Conservation (phyloP, 92 coral and sea anemone species). For the Nematostella vectensis region DNA sequence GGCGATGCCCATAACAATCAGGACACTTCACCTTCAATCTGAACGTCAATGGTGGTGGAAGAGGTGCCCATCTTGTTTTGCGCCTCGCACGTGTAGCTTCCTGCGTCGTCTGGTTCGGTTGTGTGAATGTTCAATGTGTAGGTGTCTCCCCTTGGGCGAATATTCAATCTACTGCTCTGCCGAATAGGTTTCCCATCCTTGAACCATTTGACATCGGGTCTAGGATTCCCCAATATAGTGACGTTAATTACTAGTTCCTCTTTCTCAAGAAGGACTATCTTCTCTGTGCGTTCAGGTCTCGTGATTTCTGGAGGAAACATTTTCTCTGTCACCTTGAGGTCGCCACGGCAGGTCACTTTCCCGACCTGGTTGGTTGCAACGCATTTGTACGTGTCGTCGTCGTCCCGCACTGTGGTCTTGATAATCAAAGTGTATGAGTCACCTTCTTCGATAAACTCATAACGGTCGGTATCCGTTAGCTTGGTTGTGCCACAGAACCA, state of each 20-base stretch:
- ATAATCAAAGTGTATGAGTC: slow-evolving; percentile 50
- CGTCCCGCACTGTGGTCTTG: slow-evolving; percentile 48
- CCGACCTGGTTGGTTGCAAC: slow-evolving; percentile 71
- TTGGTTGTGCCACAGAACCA: slow-evolving; percentile 65
- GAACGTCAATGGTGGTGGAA: slow-evolving; percentile 69
- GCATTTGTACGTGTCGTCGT: slow-evolving; percentile 71
- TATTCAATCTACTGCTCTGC: slow-evolving; percentile 43
- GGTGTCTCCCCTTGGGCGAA: slow-evolving; percentile 65
- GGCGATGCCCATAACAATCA: no score
- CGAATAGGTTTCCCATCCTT: slow-evolving; percentile 55
- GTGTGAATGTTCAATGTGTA: slow-evolving; percentile 49
- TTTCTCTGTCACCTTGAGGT: slow-evolving; percentile 47
- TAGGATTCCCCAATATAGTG: slow-evolving; percentile 62
- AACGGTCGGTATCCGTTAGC: slow-evolving; percentile 50
- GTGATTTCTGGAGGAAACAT: slow-evolving; percentile 38
- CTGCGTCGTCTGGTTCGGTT: slow-evolving; percentile 68
- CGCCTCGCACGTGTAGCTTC: slow-evolving; percentile 88
- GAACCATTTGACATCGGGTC: slow-evolving; percentile 78
- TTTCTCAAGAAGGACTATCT: slow-evolving; percentile 49
- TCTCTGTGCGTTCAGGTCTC: slow-evolving; percentile 27
- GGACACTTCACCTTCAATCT: slow-evolving; percentile 72
- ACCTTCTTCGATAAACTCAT: slow-evolving; percentile 48
- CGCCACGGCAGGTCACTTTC: slow-evolving; percentile 46
- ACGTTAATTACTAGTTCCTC: slow-evolving; percentile 49
- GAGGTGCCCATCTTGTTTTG: slow-evolving; percentile 74